A percentile compares a stretch with the other conserved stretches of the same genome.
These are phyloP conservation scores for Diglossa brunneiventris DNA, from an alignment of 2,113 vertebrate genomes.

Conservation along the genomic window DNA sequence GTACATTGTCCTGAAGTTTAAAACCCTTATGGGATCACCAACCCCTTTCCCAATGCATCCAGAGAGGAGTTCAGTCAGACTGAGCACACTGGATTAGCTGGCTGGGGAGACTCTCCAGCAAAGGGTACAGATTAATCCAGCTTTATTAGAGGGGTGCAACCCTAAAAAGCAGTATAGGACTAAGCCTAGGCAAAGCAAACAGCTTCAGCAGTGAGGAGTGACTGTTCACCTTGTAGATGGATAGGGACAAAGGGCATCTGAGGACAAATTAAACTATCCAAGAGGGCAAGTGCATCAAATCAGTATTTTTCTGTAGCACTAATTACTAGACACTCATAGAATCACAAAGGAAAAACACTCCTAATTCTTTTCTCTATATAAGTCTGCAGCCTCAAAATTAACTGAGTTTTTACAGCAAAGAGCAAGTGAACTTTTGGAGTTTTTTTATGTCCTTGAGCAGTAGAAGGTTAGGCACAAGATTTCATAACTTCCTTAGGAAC, in stretches of 20 bases:
- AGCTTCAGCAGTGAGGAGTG: background rate
- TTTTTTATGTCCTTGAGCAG: background rate
- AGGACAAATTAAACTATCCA: background rate
- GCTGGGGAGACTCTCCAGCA: background rate
- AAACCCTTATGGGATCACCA: background rate
- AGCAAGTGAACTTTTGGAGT: background rate
- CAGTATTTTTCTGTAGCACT: background rate
- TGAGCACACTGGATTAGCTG: background rate
- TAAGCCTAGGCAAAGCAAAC: background rate
- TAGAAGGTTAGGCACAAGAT: slow-evolving; percentile 6
- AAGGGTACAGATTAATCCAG: background rate
- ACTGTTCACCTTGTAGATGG: background rate
- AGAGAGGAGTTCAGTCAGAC: background rate
- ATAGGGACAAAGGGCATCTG: background rate
- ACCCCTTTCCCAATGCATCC: background rate
- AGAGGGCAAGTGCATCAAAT: background rate
- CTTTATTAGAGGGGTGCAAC: background rate
- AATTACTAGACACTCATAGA: background rate
- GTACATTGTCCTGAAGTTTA: background rate
- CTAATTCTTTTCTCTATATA: background rate
- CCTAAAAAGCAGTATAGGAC: background rate
- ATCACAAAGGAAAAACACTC: background rate
- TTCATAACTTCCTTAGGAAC: background rate
- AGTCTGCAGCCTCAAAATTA: background rate
- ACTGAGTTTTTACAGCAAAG: background rate